A percentile compares a stretch with the other conserved stretches of the same genome.
phyloP scores from a whole-genome alignment of 2,797 vertebrate genomes.

The Scarus forsteni region DNA sequence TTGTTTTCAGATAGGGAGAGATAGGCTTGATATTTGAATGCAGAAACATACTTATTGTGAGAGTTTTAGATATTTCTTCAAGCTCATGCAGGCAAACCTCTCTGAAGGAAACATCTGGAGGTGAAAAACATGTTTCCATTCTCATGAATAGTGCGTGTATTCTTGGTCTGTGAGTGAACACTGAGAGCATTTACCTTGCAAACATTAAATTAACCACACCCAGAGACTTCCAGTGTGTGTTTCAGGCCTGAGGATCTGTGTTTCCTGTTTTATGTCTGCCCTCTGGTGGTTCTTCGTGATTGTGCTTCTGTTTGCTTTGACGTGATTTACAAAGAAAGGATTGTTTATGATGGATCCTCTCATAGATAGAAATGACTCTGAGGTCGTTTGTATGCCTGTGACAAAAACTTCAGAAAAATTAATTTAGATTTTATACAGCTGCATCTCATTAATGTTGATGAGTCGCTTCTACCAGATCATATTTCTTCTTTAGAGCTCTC shows the following conservation, averaged over 20 bases:
- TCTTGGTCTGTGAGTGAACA: conserved; percentile 30
- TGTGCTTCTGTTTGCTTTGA: conserved; percentile 13
- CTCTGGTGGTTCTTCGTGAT: conserved; percentile 64
- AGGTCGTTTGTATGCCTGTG: not conserved
- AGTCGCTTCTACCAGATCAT: too few relatives aligned
- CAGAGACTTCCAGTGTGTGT: conserved; percentile 36
- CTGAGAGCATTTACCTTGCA: conserved; percentile 64
- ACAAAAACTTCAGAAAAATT: not conserved
- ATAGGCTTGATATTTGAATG: not conserved
- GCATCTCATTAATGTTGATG: not conserved
- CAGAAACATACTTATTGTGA: not conserved
- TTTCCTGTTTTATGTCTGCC: conserved; percentile 53
- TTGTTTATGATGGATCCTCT: not conserved
- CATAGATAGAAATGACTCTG: not conserved
- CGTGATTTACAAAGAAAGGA: conserved; percentile 20
- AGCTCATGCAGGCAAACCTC: not conserved
- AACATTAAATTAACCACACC: conserved; percentile 60
- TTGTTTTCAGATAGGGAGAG: not conserved
- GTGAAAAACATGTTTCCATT: conserved; percentile 8
- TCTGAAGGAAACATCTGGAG: not conserved
- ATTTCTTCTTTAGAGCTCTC: not conserved
- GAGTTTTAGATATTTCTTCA: not conserved
- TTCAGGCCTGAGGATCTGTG: conserved; percentile 4
- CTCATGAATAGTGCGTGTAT: not conserved
- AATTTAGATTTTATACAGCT: not conserved